Conservation (phyloP, 2,888 invertebrate genomes). For the Tipula lateralis region DNA sequence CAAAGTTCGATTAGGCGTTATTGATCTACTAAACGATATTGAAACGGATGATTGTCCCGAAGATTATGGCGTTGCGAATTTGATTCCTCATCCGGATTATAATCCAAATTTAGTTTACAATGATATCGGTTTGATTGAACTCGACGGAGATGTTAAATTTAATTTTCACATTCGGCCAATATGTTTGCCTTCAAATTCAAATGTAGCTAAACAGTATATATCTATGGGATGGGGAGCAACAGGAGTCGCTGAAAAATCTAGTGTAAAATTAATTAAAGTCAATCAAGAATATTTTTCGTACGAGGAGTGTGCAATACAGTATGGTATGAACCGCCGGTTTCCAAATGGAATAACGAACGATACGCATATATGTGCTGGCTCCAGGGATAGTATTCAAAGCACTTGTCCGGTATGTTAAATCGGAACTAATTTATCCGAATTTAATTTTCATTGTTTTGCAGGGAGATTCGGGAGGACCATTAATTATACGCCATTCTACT, state of each 20-base stretch:
- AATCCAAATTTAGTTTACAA: constrained; percentile 48
- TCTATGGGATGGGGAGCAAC: constrained; percentile 53
- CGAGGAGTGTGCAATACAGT: constrained; percentile 43
- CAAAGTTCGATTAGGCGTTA: constrained; percentile 45
- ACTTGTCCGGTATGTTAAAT: constrained; percentile 49
- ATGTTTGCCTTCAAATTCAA: constrained; percentile 44
- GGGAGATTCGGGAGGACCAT: no score
- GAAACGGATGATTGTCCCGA: constrained; percentile 41
- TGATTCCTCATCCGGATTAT: constrained; percentile 49
- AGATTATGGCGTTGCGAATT: constrained; percentile 41
- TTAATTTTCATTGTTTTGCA: no score
- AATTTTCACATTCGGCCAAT: constrained; percentile 49
- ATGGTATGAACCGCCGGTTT: constrained; percentile 37
- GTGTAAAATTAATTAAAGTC: not conserved
- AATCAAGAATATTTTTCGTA: not conserved
- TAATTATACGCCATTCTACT: no score
- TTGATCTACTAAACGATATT: constrained; percentile 38
- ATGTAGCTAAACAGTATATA: constrained; percentile 33
- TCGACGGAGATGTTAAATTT: constrained; percentile 45
- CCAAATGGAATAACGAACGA: constrained; percentile 49
- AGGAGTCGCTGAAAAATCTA: constrained; percentile 36
- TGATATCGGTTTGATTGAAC: constrained; percentile 53
- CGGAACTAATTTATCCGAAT: no score
- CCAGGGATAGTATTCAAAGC: constrained; percentile 46
- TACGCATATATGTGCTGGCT: constrained; percentile 56